Evolutionary conservation across 1,140 invertebrate genomes (phyloP).

Genomic region (Lysiphlebus fabarum): DNA sequence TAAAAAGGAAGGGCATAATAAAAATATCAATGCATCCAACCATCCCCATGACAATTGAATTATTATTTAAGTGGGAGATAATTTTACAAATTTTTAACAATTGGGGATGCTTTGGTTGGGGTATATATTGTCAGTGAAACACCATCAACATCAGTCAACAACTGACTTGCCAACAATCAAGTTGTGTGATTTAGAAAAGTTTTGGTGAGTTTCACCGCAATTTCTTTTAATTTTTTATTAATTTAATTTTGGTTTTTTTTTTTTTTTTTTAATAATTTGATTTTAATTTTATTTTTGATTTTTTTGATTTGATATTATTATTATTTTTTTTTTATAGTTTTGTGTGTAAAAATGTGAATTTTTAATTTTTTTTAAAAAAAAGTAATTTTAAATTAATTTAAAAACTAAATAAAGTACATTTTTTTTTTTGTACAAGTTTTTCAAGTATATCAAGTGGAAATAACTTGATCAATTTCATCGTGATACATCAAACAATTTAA

Average conservation of each 20-base stretch:
- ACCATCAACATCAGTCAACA: conserved; percentile 49
- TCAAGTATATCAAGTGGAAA: no score
- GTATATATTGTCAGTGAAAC: conserved; percentile 49
- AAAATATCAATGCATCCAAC: background rate
- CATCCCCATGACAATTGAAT: background rate
- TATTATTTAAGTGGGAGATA: background rate
- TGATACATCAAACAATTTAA: no score
- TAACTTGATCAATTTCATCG: no score
- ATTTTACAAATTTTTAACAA: conserved; percentile 7
- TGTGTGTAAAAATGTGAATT: background rate
- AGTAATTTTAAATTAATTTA: no score
- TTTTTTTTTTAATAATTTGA: conserved; percentile 13
- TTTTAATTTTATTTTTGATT: background rate
- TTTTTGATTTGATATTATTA: background rate
- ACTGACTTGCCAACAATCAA: conserved; percentile 43
- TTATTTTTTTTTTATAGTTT: background rate
- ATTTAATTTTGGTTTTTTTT: no score
- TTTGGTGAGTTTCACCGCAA: conserved; percentile 41
- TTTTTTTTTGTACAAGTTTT: no score
- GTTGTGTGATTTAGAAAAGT: conserved; percentile 38
- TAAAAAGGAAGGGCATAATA: conserved; percentile 24
- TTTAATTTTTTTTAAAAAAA: no score
- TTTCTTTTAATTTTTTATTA: conserved; percentile 4
- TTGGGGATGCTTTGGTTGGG: conserved; percentile 39
- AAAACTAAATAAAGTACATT: no score